phyloP scores from a whole-genome alignment of 2,888 invertebrate species.

The Cephus spinipes region DNA sequence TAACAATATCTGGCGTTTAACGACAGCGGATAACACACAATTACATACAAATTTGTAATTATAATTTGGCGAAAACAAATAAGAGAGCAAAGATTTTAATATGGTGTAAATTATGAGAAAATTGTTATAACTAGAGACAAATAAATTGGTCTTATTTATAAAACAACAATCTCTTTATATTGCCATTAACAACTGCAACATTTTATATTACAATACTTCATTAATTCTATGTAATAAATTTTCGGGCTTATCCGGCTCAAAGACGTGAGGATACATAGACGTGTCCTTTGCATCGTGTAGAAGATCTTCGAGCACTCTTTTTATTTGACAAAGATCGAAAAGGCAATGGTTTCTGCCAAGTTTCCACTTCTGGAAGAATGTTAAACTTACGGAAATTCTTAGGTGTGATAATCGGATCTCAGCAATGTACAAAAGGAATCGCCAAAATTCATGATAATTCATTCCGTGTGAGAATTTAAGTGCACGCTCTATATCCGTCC shows the following conservation, averaged over 20 bases:
- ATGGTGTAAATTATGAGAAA: constrained; percentile 24
- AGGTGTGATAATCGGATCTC: constrained; percentile 71
- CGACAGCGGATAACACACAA: constrained; percentile 3
- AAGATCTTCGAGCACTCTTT: constrained; percentile 64
- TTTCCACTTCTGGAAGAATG: constrained; percentile 63
- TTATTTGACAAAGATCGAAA: constrained; percentile 68
- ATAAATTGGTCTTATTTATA: constrained; percentile 29
- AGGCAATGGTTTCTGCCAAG: constrained; percentile 67
- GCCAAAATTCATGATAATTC: constrained; percentile 77
- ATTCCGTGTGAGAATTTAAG: constrained; percentile 83
- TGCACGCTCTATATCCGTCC: constrained; percentile 80
- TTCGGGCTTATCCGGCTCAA: neutral
- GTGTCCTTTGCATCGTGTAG: constrained; percentile 58
- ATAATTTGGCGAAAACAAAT: neutral
- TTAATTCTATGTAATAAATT: constrained; percentile 37
- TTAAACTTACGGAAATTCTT: constrained; percentile 49
- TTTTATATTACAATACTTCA: constrained; percentile 20
- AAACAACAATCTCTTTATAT: constrained; percentile 11
- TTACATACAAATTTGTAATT: neutral
- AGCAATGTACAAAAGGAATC: constrained; percentile 75
- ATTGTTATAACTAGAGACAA: constrained; percentile 23
- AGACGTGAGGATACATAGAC: constrained; percentile 33
- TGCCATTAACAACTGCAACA: neutral
- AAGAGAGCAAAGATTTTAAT: constrained; percentile 9
- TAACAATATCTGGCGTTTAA: neutral